Conservation (phyloP, 2,888 invertebrate species). For the Amblyjoppa fuscipennis region DNA sequence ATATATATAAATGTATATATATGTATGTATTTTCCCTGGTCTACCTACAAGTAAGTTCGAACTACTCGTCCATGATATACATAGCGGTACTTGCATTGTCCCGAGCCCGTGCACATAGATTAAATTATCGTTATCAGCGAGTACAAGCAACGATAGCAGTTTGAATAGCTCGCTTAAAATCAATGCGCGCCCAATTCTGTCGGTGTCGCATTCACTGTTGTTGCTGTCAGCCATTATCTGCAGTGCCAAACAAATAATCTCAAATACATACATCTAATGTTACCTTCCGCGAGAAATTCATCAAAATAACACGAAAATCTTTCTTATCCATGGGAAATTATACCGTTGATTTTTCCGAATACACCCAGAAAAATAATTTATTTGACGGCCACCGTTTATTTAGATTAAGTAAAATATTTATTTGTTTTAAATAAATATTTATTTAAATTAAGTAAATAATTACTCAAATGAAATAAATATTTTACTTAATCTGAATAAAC, state of each 20-base stretch:
- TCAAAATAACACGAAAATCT: slow-evolving; percentile 33
- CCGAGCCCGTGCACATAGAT: slow-evolving; percentile 40
- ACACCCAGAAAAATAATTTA: too few species aligned
- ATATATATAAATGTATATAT: not conserved
- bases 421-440: too few species aligned
- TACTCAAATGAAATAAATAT: too few species aligned
- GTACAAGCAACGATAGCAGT: slow-evolving; percentile 51
- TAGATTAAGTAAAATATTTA: too few species aligned
- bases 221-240: not conserved
- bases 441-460: too few species aligned
- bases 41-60: slow-evolving; percentile 9
- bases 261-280: slow-evolving; percentile 54
- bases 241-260: slow-evolving; percentile 28
- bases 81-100: slow-evolving; percentile 5
- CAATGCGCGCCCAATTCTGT: slow-evolving; percentile 31
- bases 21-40: not conserved
- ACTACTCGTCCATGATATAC: not conserved
- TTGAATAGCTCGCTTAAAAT: slow-evolving; percentile 53
- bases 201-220: not conserved
- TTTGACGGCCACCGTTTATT: too few species aligned
- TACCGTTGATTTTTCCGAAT: too few species aligned
- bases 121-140: slow-evolving; percentile 57
- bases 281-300: slow-evolving; percentile 45
- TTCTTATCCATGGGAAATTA: not conserved
- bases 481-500: too few species aligned